phyloP scores from a whole-genome alignment of 1,140 invertebrate genomes.

The Cotesia glomerata region DNA sequence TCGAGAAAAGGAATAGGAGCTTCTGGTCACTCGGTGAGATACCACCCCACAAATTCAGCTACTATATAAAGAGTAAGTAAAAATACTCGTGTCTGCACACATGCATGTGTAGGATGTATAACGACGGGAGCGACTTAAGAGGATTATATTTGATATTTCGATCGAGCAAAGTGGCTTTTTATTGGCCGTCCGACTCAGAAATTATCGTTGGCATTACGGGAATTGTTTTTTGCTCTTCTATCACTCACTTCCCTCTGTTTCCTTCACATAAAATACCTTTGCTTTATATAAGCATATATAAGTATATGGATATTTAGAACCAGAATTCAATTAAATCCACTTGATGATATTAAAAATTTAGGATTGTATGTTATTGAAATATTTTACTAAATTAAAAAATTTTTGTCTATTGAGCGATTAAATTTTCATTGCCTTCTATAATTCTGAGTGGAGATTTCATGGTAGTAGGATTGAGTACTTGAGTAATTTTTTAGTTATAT shows the following conservation, averaged over 20 bases:
- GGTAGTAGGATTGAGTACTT: too few species aligned
- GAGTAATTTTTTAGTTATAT: too few species aligned
- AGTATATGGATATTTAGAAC: too few species aligned
- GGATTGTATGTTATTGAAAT: too few species aligned
- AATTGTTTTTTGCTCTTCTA: conserved; percentile 33
- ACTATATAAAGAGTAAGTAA: background rate
- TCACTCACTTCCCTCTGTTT: background rate
- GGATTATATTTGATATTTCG: conserved; percentile 63
- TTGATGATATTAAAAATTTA: too few species aligned
- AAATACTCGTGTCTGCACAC: conserved; percentile 8
- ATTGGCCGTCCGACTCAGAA: conserved; percentile 48
- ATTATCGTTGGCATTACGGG: conserved; percentile 52
- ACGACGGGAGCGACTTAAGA: conserved; percentile 53
- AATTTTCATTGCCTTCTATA: too few species aligned
- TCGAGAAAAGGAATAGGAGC: conserved; percentile 1
- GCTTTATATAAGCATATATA: background rate
- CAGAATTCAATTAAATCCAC: too few species aligned
- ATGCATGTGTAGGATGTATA: conserved; percentile 4
- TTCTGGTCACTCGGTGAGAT: conserved; percentile 34
- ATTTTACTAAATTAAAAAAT: too few species aligned
- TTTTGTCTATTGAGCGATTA: too few species aligned
- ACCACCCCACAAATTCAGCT: conserved; percentile 1
- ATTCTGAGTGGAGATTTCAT: too few species aligned
- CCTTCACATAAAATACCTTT: background rate
- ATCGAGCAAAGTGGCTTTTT: conserved; percentile 61